phyloP scores from a whole-genome alignment of 2,888 invertebrate genomes.

The Nowickia ferox region DNA sequence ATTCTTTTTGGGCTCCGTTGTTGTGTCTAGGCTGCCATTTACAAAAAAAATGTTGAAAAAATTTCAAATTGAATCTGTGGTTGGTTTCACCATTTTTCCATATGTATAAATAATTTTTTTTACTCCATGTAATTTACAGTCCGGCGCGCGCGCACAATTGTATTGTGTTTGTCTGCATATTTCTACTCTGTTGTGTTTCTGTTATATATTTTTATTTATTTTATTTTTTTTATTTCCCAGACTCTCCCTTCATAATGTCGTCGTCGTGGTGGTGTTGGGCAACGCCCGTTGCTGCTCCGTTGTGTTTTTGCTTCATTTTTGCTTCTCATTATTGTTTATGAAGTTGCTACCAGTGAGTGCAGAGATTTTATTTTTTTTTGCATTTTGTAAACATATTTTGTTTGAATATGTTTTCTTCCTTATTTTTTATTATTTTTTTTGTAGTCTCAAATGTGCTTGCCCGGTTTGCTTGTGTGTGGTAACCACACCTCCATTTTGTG shows the following conservation, averaged over 20 bases:
- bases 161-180: conserved; percentile 19
- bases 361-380: conserved; percentile 42
- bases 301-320: conserved; percentile 33
- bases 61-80: conserved; percentile 56
- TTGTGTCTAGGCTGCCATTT: conserved; percentile 66
- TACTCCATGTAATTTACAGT: conserved; percentile 68
- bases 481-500: conserved; percentile 70
- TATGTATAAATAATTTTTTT: conserved; percentile 15
- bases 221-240: conserved; percentile 37
- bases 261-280: conserved; percentile 64
- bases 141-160: conserved; percentile 68
- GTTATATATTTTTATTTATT: conserved; percentile 1
- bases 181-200: background rate
- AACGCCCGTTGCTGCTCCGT: conserved; percentile 66
- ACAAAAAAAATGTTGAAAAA: conserved; percentile 38
- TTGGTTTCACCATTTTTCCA: conserved; percentile 50
- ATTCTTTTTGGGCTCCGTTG: conserved; percentile 49
- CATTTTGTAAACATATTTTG: conserved; percentile 4
- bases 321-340: conserved; percentile 60
- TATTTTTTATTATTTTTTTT: background rate
- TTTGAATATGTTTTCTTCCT: conserved; percentile 25
- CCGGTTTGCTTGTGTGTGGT: conserved; percentile 30
- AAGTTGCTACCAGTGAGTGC: conserved; percentile 44
- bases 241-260: conserved; percentile 58
- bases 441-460: background rate